Percentiles rank a stretch among this genome's conserved stretches.
Conservation (phyloP, 2,888 invertebrate species). For the Scaptomyza reducta region DNA sequence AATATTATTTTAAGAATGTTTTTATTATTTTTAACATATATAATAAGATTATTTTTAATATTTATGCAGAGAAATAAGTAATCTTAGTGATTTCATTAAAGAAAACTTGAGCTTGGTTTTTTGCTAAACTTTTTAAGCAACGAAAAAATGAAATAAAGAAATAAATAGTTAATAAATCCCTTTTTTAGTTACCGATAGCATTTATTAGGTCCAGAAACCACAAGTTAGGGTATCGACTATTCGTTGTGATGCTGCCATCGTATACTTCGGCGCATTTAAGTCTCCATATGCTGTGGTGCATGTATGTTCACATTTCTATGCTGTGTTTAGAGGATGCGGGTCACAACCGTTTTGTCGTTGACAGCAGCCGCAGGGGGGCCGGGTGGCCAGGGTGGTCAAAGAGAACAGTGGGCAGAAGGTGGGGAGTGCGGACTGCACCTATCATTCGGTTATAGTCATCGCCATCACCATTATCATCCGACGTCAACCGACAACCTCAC, state of each 20-base stretch:
- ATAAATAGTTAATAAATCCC: too few species aligned
- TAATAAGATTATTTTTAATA: too few species aligned
- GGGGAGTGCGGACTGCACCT: constrained; percentile 49
- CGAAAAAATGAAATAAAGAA: too few species aligned
- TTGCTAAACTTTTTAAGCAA: too few species aligned
- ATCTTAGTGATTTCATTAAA: too few species aligned
- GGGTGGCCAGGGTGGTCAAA: neutral
- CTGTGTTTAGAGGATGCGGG: constrained; percentile 66
- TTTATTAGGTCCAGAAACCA: too few species aligned
- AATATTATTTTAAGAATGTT: too few species aligned
- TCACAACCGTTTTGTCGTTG: constrained; percentile 50
- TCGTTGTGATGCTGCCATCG: neutral
- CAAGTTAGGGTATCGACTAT: constrained; percentile 25
- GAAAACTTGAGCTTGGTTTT: too few species aligned
- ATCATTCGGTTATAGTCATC: constrained; percentile 41
- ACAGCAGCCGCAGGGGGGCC: constrained; percentile 40
- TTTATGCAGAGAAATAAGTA: too few species aligned
- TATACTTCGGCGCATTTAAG: neutral
- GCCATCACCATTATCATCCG: constrained; percentile 32
- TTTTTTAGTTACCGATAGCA: too few species aligned
- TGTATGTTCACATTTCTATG: neutral
- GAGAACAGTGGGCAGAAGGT: neutral
- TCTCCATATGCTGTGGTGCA: constrained; percentile 20
- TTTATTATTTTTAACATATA: too few species aligned
- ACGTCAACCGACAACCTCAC: constrained; percentile 42